These are phyloP conservation scores for Hirtodrosophila duncani DNA, from an alignment of 2,888 invertebrate genomes.

Conservation along the genomic window DNA sequence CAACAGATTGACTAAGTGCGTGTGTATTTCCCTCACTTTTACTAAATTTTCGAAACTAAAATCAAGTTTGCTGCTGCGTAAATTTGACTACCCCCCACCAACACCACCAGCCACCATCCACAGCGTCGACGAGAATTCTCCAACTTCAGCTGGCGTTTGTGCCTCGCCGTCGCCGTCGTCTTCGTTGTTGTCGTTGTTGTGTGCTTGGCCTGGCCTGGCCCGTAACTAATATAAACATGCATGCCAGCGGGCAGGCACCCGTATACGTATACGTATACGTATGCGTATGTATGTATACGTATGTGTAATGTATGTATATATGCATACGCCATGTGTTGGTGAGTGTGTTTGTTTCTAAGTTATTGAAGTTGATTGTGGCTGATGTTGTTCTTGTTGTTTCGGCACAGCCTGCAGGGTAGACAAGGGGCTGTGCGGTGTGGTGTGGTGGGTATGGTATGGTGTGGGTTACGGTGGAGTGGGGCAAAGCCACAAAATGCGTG, in stretches of 20 bases:
- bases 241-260: conserved; percentile 28
- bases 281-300: background rate
- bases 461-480: background rate
- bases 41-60: too few relatives aligned
- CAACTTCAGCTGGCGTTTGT: conserved; percentile 8
- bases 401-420: conserved; percentile 21
- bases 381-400: conserved; percentile 28
- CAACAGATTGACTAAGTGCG: too few relatives aligned
- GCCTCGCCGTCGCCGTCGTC: conserved; percentile 1
- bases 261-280: conserved; percentile 1
- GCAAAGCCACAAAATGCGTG: conserved; percentile 43
- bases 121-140: too few relatives aligned
- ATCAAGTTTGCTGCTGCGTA: conserved; percentile 25
- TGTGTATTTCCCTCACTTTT: too few relatives aligned
- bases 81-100: too few relatives aligned
- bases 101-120: too few relatives aligned
- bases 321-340: conserved; percentile 11
- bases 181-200: background rate
- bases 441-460: background rate
- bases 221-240: conserved; percentile 44
- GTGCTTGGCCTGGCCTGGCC: conserved; percentile 10
- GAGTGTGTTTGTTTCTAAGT: conserved; percentile 21
- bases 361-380: conserved; percentile 53
- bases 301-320: background rate
- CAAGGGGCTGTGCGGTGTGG: background rate